These are phyloP conservation scores for Acanthosepion pharaonis DNA, from an alignment of 2,888 invertebrate species.

Conservation along the genomic window DNA sequence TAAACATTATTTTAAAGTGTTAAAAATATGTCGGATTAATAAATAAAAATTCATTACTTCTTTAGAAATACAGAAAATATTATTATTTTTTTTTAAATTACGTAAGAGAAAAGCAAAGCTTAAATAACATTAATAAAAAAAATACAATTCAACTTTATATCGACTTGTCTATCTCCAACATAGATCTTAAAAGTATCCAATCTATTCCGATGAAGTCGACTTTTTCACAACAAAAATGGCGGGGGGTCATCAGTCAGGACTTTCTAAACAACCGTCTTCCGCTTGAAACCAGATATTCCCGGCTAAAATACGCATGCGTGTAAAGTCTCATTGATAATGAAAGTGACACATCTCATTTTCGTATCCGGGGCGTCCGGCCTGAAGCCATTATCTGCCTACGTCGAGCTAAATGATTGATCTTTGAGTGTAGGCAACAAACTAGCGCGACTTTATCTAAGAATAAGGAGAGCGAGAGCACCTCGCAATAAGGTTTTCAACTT, in stretches of 20 bases:
- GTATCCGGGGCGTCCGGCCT: constrained; percentile 18
- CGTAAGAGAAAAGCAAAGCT: too few relatives aligned
- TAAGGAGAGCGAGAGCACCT: background rate
- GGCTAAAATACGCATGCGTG: constrained; percentile 12
- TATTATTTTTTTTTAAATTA: too few relatives aligned
- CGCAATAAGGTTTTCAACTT: background rate
- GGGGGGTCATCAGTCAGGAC: background rate
- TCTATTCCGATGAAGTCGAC: background rate
- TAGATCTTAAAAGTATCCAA: too few relatives aligned
- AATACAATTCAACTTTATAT: too few relatives aligned
- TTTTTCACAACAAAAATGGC: background rate
- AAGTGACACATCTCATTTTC: constrained; percentile 33
- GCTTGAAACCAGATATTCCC: constrained; percentile 1
- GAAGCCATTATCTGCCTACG: background rate
- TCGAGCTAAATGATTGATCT: constrained; percentile 3
- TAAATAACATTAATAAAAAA: too few relatives aligned
- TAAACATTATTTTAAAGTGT: too few relatives aligned
- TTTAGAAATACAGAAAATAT: too few relatives aligned
- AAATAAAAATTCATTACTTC: too few relatives aligned
- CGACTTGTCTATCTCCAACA: too few relatives aligned
- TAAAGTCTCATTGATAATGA: constrained; percentile 21
- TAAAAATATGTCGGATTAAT: too few relatives aligned
- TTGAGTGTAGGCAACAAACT: background rate
- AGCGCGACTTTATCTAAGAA: background rate
- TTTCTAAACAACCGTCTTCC: background rate